phyloP scores from a whole-genome alignment of 2,797 vertebrate species.

The Euphonia xanthogaster region DNA sequence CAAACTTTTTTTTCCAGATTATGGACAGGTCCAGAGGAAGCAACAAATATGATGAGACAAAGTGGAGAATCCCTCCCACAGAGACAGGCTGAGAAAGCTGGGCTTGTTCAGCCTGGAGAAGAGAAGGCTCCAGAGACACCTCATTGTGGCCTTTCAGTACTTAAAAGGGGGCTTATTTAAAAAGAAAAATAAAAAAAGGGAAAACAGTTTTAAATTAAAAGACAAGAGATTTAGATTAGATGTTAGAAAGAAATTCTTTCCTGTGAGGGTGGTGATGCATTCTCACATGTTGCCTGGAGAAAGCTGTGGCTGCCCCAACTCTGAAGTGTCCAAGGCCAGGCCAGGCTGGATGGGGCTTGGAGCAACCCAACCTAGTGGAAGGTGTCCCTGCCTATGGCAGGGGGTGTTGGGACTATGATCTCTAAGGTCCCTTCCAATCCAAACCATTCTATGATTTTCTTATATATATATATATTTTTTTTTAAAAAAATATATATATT shows the following conservation, averaged over 20 bases:
- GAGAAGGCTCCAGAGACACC: neutral
- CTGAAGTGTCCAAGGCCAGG: neutral
- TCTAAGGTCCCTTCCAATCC: neutral
- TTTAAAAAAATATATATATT: too few species aligned
- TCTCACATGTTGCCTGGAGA: neutral
- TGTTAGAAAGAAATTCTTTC: neutral
- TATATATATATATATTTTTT: neutral
- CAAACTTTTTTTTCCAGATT: neutral
- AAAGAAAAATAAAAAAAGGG: neutral
- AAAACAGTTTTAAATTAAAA: neutral
- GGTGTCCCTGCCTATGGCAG: neutral
- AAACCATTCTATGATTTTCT: neutral
- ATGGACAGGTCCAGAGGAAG: neutral
- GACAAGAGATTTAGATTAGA: neutral
- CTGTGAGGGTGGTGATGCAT: neutral
- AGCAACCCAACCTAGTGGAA: neutral
- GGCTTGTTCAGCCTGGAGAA: neutral
- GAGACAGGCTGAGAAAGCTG: neutral
- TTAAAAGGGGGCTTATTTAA: neutral
- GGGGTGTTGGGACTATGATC: neutral
- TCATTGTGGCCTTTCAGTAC: neutral
- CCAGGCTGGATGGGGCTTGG: neutral
- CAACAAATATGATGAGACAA: neutral
- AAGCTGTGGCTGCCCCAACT: neutral
- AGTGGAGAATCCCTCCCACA: neutral